Base-by-base conservation (phyloP, 1,140 invertebrate species). In the Drosophila equinoxialis region DNA sequence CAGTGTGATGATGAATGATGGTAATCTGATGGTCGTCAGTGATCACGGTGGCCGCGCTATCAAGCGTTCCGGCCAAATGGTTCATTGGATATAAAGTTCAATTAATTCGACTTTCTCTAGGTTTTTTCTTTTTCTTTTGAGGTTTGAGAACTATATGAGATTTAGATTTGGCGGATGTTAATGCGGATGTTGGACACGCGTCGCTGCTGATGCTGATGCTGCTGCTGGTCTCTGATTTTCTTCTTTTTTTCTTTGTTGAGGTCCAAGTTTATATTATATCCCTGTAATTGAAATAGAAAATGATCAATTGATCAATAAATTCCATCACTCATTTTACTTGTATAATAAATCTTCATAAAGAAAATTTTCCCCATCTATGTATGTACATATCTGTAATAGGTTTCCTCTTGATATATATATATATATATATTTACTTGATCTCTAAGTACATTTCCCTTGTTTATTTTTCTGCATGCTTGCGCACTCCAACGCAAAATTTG, bases 31-130 rank as follows among this genome's bases (percentile, higher is more conserved):
- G 74, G n/a, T 75, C 73, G 13, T 55, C 57, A 59, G 45, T 65
- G 57, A 55, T 82, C 65, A 77, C 54, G 77, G 69, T 85, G 86
- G 87, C 90, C 86, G 77, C 90, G 81, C 87, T 91, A 55, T 85
- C 41, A 63, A 68, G 79, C 79, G 82, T 73, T 79, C 64, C 80
- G 90, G 89, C 84, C 90, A 59, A 54, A 71, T 89, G 70, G 86
- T 90, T 91, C 90, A 91, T 91, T 60, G 85, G 74, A 84, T 51
- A 51, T 51, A 51, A 51, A 51, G 45, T 51, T 51, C 17, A 51
- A 51, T 23, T 23, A 1, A 51, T 11, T 23, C 45, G 20, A 51
- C 17, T 23, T 23, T 51, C 17, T 51, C 3, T 58, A 59, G 48
- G 11, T 61, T 1, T 30, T 23, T 23, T 23, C 20, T 23, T 23